Conservation (phyloP, 2,888 invertebrate genomes). For the Dicyrtoma fusca region DNA sequence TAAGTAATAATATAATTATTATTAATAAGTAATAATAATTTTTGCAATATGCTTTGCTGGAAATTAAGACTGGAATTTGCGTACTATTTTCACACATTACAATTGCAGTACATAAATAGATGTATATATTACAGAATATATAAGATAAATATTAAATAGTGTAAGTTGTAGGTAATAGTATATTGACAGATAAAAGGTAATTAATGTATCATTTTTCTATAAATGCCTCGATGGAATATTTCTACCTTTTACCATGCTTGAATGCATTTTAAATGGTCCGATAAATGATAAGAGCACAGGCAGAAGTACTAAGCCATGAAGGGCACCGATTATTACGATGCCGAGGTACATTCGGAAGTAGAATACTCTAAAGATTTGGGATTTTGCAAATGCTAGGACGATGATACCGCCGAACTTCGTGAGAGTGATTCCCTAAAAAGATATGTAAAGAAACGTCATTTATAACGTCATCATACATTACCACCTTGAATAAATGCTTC, state of each 20-base stretch:
- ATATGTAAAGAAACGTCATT: background rate
- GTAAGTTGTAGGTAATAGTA: too few species aligned
- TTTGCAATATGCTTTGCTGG: background rate
- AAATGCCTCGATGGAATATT: slow-evolving; percentile 26
- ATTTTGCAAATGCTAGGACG: slow-evolving; percentile 94
- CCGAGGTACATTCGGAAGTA: slow-evolving; percentile 98
- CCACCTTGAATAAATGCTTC: too few species aligned
- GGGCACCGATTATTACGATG: slow-evolving; percentile 94
- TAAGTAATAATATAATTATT: too few species aligned
- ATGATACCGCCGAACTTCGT: slow-evolving; percentile 85
- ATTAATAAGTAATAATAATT: too few species aligned
- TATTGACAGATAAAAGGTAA: background rate
- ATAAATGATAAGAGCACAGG: slow-evolving; percentile 78
- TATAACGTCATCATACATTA: background rate
- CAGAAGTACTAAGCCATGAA: slow-evolving; percentile 95
- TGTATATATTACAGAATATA: background rate
- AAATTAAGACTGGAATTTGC: slow-evolving; percentile 30
- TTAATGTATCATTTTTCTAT: slow-evolving; percentile 15
- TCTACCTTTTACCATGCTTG: slow-evolving; percentile 22
- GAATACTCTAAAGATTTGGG: slow-evolving; percentile 94
- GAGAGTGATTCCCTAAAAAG: slow-evolving; percentile 50
- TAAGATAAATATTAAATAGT: slow-evolving; percentile 16
- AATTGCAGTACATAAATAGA: too few species aligned
- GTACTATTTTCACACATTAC: too few species aligned
- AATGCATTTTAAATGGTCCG: slow-evolving; percentile 45